phyloP scores from a whole-genome alignment of 2,888 invertebrate species.

The Cosmopolites sordidus region DNA sequence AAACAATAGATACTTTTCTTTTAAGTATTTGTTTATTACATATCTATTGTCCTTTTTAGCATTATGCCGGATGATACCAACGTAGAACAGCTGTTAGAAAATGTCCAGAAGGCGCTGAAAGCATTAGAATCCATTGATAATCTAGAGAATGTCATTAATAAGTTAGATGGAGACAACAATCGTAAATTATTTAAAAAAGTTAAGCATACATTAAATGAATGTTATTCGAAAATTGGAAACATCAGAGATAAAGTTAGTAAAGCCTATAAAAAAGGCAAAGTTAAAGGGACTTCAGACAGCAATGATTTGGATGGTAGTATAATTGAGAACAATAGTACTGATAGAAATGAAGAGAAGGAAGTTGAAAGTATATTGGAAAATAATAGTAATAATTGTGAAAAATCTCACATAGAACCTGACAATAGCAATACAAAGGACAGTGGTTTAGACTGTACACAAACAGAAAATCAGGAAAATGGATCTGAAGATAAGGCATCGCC shows the following conservation, averaged over 20 bases:
- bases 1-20: slow-evolving; percentile 1
- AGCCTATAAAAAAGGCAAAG: slow-evolving; percentile 15
- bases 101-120: slow-evolving; percentile 9
- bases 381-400: no score
- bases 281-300: slow-evolving; percentile 2
- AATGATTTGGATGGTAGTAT: not conserved
- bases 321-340: not conserved
- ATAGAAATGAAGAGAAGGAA: slow-evolving; percentile 1
- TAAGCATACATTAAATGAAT: slow-evolving; percentile 9
- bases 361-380: not conserved
- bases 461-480: slow-evolving; percentile 5
- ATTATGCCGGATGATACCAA: slow-evolving; percentile 19
- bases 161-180: slow-evolving; percentile 10
- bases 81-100: slow-evolving; percentile 8
- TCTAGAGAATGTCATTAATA: slow-evolving; percentile 11
- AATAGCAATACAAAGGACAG: slow-evolving; percentile 3
- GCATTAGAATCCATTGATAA: slow-evolving; percentile 9
- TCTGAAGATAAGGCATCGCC: not conserved
- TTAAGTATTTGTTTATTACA: no score
- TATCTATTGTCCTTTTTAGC: not conserved
- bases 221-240: slow-evolving; percentile 7
- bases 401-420: no score
- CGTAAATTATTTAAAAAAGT: slow-evolving; percentile 19
- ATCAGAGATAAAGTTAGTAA: slow-evolving; percentile 15
- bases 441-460: not conserved